Evolutionary conservation across 2,888 invertebrate genomes (phyloP).

Genomic region (Macrosiphum euphorbiae): DNA sequence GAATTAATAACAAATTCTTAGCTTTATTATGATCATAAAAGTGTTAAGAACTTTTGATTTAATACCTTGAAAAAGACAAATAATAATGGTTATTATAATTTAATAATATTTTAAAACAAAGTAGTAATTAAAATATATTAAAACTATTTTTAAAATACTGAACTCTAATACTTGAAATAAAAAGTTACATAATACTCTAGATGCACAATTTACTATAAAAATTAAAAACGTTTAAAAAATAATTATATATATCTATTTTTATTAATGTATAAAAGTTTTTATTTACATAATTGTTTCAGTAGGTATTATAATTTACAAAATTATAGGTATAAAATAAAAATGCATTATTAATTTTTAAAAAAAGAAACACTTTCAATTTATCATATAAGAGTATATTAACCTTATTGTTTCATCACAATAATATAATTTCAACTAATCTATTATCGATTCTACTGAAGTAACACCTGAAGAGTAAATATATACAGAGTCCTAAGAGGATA

Average conservation of each 20-base stretch:
- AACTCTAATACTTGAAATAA: background rate
- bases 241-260: background rate
- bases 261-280: background rate
- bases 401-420: slow-evolving; percentile 25
- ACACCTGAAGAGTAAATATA: background rate
- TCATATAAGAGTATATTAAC: background rate
- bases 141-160: background rate
- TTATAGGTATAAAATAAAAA: background rate
- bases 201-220: background rate
- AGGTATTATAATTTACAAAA: background rate
- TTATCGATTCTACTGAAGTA: slow-evolving; percentile 10
- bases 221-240: background rate
- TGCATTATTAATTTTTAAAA: slow-evolving; percentile 20
- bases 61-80: background rate
- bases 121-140: background rate
- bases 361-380: slow-evolving; percentile 20
- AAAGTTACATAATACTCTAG: background rate
- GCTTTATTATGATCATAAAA: slow-evolving; percentile 1
- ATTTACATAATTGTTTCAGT: background rate
- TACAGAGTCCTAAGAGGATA: background rate
- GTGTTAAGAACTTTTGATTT: background rate
- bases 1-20: background rate
- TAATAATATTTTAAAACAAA: background rate
- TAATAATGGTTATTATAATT: background rate
- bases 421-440: slow-evolving; percentile 9